Evolutionary conservation across 2,888 invertebrate species (phyloP).

Genomic region (Leptopilina myrica): DNA sequence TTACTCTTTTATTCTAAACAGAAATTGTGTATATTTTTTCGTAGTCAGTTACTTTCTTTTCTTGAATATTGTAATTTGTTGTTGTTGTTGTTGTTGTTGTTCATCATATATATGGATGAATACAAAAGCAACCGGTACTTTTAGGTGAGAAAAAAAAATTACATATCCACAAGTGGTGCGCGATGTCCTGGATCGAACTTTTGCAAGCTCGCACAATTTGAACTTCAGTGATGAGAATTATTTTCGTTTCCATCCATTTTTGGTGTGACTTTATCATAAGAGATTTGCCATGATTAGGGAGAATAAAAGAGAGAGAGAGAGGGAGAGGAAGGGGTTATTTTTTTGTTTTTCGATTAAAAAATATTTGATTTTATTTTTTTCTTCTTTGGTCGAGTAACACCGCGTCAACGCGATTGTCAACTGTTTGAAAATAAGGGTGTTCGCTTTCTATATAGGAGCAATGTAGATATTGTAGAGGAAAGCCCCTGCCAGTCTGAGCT

Average conservation of each 20-base stretch:
- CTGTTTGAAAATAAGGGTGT: conserved; percentile 56
- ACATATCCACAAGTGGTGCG: not conserved
- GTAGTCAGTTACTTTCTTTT: not conserved
- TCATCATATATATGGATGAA: not conserved
- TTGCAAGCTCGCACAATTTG: conserved; percentile 26
- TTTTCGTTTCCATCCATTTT: conserved; percentile 51
- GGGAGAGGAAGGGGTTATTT: not conserved
- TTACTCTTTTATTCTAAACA: too few species aligned
- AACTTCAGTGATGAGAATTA: conserved; percentile 14
- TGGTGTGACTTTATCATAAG: conserved; percentile 46
- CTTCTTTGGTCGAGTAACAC: conserved; percentile 29
- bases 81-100: not conserved
- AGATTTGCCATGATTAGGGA: conserved; percentile 38
- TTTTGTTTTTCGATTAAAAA: too few species aligned
- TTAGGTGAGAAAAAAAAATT: not conserved
- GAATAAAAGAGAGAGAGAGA: not conserved
- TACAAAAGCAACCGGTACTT: conserved; percentile 8
- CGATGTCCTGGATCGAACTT: not conserved
- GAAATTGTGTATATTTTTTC: not conserved
- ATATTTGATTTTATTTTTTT: too few species aligned
- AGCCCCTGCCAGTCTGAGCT: conserved; percentile 50
- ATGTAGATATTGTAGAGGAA: conserved; percentile 37
- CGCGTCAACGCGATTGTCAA: conserved; percentile 50
- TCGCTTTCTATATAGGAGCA: conserved; percentile 51
- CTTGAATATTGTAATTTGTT: not conserved